phyloP scores from a whole-genome alignment of 2,888 invertebrate genomes.

The Rhingia rostrata region DNA sequence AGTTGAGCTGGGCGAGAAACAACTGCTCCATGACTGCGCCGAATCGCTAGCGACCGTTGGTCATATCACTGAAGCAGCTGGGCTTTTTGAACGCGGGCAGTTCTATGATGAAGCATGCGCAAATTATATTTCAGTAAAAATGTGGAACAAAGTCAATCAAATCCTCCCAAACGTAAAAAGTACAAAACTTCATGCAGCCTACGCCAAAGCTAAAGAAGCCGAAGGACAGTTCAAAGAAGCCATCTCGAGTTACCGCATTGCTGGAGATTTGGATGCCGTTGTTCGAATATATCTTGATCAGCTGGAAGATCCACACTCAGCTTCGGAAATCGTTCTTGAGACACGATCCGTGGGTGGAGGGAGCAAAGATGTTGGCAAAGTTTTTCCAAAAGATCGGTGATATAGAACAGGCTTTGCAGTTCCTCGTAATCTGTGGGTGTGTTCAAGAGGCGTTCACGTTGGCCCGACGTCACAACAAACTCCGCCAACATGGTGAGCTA shows the following conservation, averaged over 20 bases:
- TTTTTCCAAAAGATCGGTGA: slow-evolving; percentile 97
- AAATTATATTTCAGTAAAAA: slow-evolving; percentile 95
- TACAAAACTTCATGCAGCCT: slow-evolving; percentile 95
- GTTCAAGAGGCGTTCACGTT: slow-evolving; percentile 97
- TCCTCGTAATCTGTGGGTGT: slow-evolving; percentile 96
- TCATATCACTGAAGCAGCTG: slow-evolving; percentile 95
- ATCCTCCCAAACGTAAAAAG: slow-evolving; percentile 94
- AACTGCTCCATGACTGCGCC: slow-evolving; percentile 94
- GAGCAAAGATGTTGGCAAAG: slow-evolving; percentile 97
- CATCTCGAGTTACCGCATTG: slow-evolving; percentile 92
- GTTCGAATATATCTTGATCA: slow-evolving; percentile 96
- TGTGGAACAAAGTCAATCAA: slow-evolving; percentile 97
- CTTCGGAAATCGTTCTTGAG: slow-evolving; percentile 96
- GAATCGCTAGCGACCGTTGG: slow-evolving; percentile 95
- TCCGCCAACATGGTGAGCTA: slow-evolving; percentile 97
- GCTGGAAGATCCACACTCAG: slow-evolving; percentile 96
- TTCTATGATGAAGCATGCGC: slow-evolving; percentile 96
- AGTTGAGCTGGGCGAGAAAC: slow-evolving; percentile 85
- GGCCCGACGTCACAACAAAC: slow-evolving; percentile 94
- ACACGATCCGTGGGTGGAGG: slow-evolving; percentile 96
- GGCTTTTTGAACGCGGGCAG: slow-evolving; percentile 94
- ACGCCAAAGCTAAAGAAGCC: slow-evolving; percentile 93
- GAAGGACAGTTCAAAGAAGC: slow-evolving; percentile 97
- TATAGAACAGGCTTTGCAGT: slow-evolving; percentile 96
- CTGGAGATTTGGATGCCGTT: slow-evolving; percentile 96